Percentiles rank a stretch among this genome's conserved stretches.
Conservation (phyloP, 2,113 vertebrate species). For the Pterocles burchelli region DNA sequence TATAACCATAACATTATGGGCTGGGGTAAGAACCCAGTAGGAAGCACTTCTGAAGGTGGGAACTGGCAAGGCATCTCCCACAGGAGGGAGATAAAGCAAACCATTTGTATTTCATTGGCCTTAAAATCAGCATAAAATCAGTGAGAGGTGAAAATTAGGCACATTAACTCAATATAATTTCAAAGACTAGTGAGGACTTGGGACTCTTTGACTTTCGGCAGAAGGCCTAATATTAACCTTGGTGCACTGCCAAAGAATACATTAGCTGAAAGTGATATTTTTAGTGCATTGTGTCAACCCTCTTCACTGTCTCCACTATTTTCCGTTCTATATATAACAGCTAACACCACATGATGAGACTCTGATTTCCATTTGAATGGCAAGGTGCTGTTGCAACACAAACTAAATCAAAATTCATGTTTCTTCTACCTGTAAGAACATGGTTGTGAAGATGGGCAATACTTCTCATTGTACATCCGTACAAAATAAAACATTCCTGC, state of each 20-base stretch:
- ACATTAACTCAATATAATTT: background rate
- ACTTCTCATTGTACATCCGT: background rate
- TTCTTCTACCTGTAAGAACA: background rate
- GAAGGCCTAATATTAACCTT: background rate
- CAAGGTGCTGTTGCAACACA: background rate
- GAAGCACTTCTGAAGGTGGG: background rate
- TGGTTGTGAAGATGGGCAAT: background rate
- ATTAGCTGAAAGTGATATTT: conserved; percentile 25
- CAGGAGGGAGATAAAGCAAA: background rate
- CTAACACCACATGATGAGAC: background rate
- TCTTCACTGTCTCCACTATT: background rate
- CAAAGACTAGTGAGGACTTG: background rate
- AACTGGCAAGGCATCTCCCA: background rate
- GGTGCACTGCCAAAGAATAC: background rate
- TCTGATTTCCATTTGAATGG: background rate
- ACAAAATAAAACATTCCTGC: background rate
- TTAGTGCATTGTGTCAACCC: background rate
- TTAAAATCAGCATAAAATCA: background rate
- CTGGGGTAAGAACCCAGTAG: background rate
- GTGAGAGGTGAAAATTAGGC: background rate
- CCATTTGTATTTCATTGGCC: background rate
- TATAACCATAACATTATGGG: background rate
- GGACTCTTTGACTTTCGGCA: conserved; percentile 9
- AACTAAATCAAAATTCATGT: background rate
- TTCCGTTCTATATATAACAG: conserved; percentile 5